Evolutionary conservation across 2,888 invertebrate species (phyloP), one percentile per base, ranked within the genome.

Genomic region (Dorcus parallelipipedus): DNA sequence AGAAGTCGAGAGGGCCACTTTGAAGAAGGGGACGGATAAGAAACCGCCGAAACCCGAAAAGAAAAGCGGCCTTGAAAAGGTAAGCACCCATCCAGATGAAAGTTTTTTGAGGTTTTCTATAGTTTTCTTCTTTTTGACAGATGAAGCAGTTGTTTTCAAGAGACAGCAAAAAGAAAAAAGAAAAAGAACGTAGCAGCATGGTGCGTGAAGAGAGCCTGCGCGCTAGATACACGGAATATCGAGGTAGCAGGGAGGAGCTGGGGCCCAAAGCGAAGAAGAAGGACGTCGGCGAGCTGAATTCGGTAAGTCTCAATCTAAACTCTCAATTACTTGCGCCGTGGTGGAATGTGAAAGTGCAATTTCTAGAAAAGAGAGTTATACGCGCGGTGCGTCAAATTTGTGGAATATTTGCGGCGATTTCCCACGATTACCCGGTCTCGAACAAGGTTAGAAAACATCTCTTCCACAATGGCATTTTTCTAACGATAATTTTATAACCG

Each of bases 141-240:
- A 82, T 88, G 67, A 91, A 90, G 73, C 89, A 90, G 76, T 81
- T 91, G 69, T 91, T 91, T 79, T 86, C 85, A 69, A 83, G 87
- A 72, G 83, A 85, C 76, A 85, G 85, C 56, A 88, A 87, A 80
- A 85, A 84, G 80, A 84, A 84, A 76, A 84, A 85, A 75, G 84
- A 67, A 45, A 71, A 71, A 40, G 68, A 72, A 43, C 62, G 74
- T 1, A 14, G 14, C 66, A 70, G 71, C 68, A 81, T 83, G 81
- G 82, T 81, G 43, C 78, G 80, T 49, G 83, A 84, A 68, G 82
- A 82, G 67, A 83, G 81, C 67, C 76, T 84, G 72, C 78, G 82
- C 62, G 78, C 82, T 41, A 74, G 84, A 56, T 81, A 86, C 75
- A 83, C 83, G 60, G 83, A 87, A 67, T 86, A 88, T 75, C 78